Evolutionary conservation across 2,113 vertebrate species (phyloP).

Genomic region (Mola mola): DNA sequence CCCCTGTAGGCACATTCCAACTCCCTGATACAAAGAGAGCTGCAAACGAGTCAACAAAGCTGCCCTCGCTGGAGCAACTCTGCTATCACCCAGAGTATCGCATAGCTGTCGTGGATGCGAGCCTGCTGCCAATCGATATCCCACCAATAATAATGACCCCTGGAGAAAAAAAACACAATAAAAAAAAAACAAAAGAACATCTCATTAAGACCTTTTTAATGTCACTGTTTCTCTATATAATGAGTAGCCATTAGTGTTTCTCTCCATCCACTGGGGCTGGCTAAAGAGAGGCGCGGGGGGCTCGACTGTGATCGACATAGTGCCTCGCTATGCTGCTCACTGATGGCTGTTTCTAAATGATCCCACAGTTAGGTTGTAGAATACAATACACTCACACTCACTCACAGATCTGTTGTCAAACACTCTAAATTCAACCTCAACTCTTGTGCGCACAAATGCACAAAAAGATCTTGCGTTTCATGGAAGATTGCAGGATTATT

Average conservation of each 20-base stretch:
- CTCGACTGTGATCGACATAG: slow-evolving; percentile 60
- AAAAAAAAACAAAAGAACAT: slow-evolving; percentile 65
- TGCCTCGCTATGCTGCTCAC: slow-evolving; percentile 29
- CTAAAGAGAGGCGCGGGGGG: slow-evolving; percentile 40
- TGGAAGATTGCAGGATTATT: slow-evolving; percentile 25
- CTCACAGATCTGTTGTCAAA: neutral
- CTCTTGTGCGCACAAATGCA: neutral
- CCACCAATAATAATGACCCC: slow-evolving; percentile 67
- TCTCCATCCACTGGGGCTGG: slow-evolving; percentile 42
- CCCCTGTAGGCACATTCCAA: neutral
- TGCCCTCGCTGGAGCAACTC: slow-evolving; percentile 57
- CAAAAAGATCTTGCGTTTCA: slow-evolving; percentile 11
- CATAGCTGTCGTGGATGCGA: slow-evolving; percentile 32
- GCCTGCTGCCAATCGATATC: slow-evolving; percentile 74
- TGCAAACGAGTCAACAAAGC: slow-evolving; percentile 53
- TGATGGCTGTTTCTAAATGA: slow-evolving; percentile 69
- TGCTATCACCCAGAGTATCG: slow-evolving; percentile 47
- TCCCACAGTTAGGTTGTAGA: slow-evolving; percentile 38
- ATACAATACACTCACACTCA: neutral
- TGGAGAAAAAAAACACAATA: neutral
- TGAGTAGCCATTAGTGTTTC: slow-evolving; percentile 73
- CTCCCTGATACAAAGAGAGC: slow-evolving; percentile 30
- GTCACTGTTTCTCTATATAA: slow-evolving; percentile 65
- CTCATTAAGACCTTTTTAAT: slow-evolving; percentile 77
- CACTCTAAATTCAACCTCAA: neutral